Percentiles rank a stretch among this genome's conserved stretches.
Evolutionary conservation across 2,797 vertebrate genomes (phyloP).

Genomic region (Chloroceryle amazona): DNA sequence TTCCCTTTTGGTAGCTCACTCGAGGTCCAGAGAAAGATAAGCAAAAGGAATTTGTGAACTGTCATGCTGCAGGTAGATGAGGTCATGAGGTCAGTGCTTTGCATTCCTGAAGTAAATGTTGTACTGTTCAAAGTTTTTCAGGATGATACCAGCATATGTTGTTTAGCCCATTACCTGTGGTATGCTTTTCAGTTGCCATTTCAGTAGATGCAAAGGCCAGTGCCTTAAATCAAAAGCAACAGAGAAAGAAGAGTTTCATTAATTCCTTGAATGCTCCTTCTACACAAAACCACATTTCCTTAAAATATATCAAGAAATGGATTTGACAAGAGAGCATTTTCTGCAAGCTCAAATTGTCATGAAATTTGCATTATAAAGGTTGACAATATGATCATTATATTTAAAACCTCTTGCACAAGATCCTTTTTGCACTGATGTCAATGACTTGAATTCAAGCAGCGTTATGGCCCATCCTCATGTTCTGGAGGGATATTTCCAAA

Average conservation of each 20-base stretch:
- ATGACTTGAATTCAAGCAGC: conserved; percentile 12
- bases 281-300: conserved; percentile 15
- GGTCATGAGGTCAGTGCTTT: neutral
- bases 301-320: conserved; percentile 56
- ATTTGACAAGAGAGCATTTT: conserved; percentile 51
- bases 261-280: conserved; percentile 41
- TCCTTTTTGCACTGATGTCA: conserved; percentile 32
- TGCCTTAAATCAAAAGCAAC: neutral
- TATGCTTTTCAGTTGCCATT: neutral
- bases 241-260: conserved; percentile 1
- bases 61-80: neutral
- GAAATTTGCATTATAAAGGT: conserved; percentile 69
- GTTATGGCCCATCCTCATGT: conserved; percentile 3
- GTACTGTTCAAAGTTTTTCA: neutral
- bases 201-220: neutral
- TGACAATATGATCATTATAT: conserved; percentile 65
- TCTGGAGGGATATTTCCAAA: conserved; percentile 30
- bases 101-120: neutral
- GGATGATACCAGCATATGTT: neutral
- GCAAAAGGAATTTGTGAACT: neutral
- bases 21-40: neutral
- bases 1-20: neutral
- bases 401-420: conserved; percentile 59
- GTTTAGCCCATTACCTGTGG: neutral
- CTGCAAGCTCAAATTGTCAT: conserved; percentile 52